Conservation (phyloP, 2,113 vertebrate species). For the Takifugu flavidus region DNA sequence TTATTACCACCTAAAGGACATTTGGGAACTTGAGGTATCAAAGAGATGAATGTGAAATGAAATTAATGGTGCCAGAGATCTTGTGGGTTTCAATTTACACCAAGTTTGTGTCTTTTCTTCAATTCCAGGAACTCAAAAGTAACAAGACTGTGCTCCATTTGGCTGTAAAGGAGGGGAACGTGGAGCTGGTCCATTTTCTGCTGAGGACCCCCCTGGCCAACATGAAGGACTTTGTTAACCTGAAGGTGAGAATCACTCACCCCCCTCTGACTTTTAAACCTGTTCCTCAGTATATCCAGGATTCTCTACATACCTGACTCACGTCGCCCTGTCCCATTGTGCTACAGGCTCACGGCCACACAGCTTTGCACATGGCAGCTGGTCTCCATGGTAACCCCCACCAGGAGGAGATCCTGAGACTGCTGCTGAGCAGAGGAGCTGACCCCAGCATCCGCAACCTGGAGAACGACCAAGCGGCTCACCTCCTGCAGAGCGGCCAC, state of each 20-base stretch:
- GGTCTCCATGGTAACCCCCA: slow-evolving; percentile 78
- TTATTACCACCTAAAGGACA: too few relatives aligned
- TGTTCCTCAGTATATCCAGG: too few relatives aligned
- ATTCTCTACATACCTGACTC: neutral
- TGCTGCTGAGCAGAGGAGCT: slow-evolving; percentile 78
- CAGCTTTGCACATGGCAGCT: slow-evolving; percentile 89
- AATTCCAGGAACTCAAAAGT: slow-evolving; percentile 87
- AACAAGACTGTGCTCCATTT: slow-evolving; percentile 86
- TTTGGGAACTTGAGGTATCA: neutral
- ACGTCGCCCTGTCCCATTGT: slow-evolving; percentile 2
- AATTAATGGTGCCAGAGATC: neutral
- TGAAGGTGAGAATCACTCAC: slow-evolving; percentile 78
- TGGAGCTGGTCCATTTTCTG: slow-evolving; percentile 79
- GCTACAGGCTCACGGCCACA: slow-evolving; percentile 87
- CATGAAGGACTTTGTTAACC: slow-evolving; percentile 82
- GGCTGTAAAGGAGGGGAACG: slow-evolving; percentile 87
- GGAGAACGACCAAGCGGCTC: slow-evolving; percentile 87
- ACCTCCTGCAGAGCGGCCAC: slow-evolving; percentile 81
- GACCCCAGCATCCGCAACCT: slow-evolving; percentile 87
- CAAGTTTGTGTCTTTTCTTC: slow-evolving; percentile 1
- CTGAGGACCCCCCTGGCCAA: slow-evolving; percentile 72
- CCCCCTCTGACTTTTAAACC: slow-evolving; percentile 5
- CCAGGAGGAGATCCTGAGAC: slow-evolving; percentile 80
- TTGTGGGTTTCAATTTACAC: slow-evolving; percentile 27
- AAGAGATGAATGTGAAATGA: neutral